Percentiles rank a stretch among this genome's conserved stretches.
These are phyloP conservation scores for Eudorcas thomsonii DNA, from an alignment of 2,113 vertebrate genomes.

Conservation along the genomic window DNA sequence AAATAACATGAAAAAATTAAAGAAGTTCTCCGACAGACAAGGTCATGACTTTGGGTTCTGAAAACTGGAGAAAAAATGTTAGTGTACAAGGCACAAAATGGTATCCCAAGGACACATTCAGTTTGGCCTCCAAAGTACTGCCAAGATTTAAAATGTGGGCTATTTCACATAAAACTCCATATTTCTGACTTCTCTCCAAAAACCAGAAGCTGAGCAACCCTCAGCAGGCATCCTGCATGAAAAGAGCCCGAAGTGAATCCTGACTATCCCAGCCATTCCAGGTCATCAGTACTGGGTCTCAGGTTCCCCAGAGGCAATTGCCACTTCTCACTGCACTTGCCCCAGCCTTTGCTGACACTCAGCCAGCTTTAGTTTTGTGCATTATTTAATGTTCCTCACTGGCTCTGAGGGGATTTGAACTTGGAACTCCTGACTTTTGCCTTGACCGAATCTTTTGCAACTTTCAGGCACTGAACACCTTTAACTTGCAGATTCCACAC, in stretches of 20 bases:
- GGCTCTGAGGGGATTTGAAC: neutral
- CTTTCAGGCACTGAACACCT: neutral
- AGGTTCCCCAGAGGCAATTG: neutral
- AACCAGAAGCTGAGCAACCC: neutral
- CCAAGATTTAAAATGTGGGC: conserved; percentile 1
- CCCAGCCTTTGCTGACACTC: neutral
- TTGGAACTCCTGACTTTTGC: neutral
- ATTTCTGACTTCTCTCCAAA: neutral
- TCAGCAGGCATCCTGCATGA: neutral
- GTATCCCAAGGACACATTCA: neutral
- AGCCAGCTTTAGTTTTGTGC: neutral
- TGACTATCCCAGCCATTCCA: neutral
- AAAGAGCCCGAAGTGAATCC: neutral
- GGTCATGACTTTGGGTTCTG: neutral
- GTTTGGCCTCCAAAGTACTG: neutral
- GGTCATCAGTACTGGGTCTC: neutral
- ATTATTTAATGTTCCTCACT: neutral
- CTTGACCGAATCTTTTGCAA: neutral
- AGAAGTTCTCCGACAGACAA: neutral
- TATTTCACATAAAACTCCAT: conserved; percentile 3
- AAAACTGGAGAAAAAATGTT: neutral
- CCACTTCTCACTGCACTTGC: neutral
- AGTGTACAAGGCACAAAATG: conserved; percentile 13
- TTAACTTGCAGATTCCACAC: neutral
- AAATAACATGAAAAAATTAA: neutral